phyloP scores from a whole-genome alignment of 2,113 vertebrate genomes.

The Nothocercus julius region DNA sequence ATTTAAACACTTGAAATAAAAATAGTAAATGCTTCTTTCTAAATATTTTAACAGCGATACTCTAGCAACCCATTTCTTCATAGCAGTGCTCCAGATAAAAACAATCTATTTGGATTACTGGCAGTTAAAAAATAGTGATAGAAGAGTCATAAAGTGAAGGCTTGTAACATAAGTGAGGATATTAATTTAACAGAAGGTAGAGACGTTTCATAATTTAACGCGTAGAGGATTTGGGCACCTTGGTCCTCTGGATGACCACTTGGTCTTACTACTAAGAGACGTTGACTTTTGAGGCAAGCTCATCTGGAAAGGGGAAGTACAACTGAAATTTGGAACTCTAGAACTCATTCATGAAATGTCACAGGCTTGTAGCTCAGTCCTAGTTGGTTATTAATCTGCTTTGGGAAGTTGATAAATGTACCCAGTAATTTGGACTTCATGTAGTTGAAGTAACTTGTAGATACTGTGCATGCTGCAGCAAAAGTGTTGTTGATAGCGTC shows the following conservation, averaged over 20 bases:
- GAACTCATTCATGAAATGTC: not conserved
- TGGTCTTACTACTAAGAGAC: not conserved
- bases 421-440: not conserved
- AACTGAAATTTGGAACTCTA: not conserved
- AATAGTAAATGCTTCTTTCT: not conserved
- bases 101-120: not conserved
- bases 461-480: no score
- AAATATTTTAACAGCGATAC: not conserved
- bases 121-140: not conserved
- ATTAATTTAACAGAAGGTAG: not conserved
- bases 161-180: not conserved
- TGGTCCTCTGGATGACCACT: not conserved
- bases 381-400: not conserved
- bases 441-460: not conserved
- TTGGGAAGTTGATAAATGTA: not conserved
- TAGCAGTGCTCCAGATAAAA: not conserved
- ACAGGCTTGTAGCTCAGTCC: not conserved
- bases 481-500: no score
- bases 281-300: not conserved
- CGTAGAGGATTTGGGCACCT: not conserved
- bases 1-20: not conserved
- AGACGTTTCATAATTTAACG: not conserved
- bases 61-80: not conserved
- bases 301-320: not conserved
- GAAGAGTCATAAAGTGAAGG: not conserved